A percentile compares a stretch with the other conserved stretches of the same genome.
Evolutionary conservation across 1,140 invertebrate genomes (phyloP).

Genomic region (Uloborus diversus): DNA sequence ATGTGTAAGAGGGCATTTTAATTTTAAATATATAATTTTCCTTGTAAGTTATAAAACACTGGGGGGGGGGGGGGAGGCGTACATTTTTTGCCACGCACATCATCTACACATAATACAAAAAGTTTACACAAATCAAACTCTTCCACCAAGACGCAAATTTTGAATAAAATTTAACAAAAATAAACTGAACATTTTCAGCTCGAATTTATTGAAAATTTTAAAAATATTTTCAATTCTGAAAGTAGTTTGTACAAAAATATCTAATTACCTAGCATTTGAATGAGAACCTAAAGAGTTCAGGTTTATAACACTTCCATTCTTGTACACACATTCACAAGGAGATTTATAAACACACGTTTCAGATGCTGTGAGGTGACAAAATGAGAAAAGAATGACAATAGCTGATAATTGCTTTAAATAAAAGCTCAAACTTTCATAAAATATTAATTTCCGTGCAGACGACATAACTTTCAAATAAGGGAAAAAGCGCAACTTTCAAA

Average conservation of each 20-base stretch:
- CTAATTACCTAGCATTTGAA: slow-evolving; percentile 4
- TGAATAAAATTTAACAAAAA: too few species aligned
- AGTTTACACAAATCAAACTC: too few species aligned
- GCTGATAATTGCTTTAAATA: neutral
- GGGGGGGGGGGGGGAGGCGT: too few species aligned
- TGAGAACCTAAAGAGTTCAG: slow-evolving; percentile 22
- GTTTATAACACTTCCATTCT: slow-evolving; percentile 41
- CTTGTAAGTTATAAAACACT: too few species aligned
- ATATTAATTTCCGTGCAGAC: neutral
- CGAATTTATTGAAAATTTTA: too few species aligned
- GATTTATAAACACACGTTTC: neutral
- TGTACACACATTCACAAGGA: slow-evolving; percentile 16
- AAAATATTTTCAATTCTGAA: too few species aligned
- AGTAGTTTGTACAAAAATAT: neutral
- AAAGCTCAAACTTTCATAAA: neutral
- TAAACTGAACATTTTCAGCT: too few species aligned
- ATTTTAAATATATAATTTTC: too few species aligned
- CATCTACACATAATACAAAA: too few species aligned
- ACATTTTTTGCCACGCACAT: too few species aligned
- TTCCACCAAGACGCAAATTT: too few species aligned
- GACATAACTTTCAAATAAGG: slow-evolving; percentile 12
- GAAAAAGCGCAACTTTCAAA: slow-evolving; percentile 18
- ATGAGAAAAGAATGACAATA: neutral
- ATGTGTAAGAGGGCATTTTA: too few species aligned
- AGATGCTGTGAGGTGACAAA: neutral